phyloP scores from a whole-genome alignment of 2,113 vertebrate species.

The Istiophorus platypterus region DNA sequence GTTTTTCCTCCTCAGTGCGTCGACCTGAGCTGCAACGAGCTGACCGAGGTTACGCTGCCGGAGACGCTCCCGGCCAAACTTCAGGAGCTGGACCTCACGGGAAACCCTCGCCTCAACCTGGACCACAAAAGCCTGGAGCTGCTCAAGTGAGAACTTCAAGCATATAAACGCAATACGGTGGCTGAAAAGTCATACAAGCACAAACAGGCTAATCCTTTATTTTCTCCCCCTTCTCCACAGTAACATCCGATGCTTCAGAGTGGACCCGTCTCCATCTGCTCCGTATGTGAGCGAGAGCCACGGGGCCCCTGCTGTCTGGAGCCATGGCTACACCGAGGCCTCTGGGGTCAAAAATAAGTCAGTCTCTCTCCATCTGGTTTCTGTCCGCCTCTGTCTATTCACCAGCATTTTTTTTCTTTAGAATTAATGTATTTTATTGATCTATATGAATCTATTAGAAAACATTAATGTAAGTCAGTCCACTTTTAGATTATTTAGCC shows the following conservation, averaged over 20 bases:
- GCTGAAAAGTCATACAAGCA: neutral
- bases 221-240: conserved; percentile 74
- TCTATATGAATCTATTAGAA: neutral
- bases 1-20: conserved; percentile 87
- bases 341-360: conserved; percentile 97
- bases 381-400: neutral
- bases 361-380: conserved; percentile 37
- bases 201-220: neutral
- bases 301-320: conserved; percentile 95
- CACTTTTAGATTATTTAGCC: neutral
- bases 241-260: conserved; percentile 96
- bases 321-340: conserved; percentile 95
- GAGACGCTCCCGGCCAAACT: conserved; percentile 94
- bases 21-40: conserved; percentile 98
- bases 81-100: conserved; percentile 96
- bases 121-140: conserved; percentile 97
- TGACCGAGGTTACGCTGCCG: conserved; percentile 91
- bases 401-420: neutral
- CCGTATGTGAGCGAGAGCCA: conserved; percentile 87
- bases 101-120: conserved; percentile 92
- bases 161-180: neutral
- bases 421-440: conserved; percentile 3
- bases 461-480: too few species aligned
- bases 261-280: conserved; percentile 89
- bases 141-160: conserved; percentile 87